Conservation (phyloP, 2,888 invertebrate genomes). For the Euplexia lucipara region DNA sequence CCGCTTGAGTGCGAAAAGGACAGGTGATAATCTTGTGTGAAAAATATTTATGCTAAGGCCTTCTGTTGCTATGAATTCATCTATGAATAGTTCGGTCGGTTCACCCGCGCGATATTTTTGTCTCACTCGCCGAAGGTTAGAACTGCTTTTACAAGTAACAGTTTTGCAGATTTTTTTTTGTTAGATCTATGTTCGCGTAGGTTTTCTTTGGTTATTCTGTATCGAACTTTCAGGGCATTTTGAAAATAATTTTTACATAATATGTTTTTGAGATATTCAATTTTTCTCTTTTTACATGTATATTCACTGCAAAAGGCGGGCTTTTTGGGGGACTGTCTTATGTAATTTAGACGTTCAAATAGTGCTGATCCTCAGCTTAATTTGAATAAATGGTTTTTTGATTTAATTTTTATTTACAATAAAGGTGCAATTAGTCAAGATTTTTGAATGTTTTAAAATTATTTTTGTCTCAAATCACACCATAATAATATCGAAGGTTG, state of each 20-base stretch:
- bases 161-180: conserved; percentile 59
- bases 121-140: conserved; percentile 83
- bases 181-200: conserved; percentile 51
- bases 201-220: conserved; percentile 11
- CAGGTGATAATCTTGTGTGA: conserved; percentile 88
- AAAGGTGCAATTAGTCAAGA: no score
- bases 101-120: conserved; percentile 82
- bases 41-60: conserved; percentile 91
- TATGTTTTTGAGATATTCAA: not conserved
- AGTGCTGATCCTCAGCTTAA: no score
- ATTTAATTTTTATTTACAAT: no score
- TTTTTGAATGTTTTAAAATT: no score
- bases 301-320: no score
- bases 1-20: conserved; percentile 82
- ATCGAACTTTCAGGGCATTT: not conserved
- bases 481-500: no score
- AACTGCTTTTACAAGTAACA: conserved; percentile 62
- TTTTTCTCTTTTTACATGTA: no score
- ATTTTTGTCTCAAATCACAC: no score
- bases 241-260: not conserved
- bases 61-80: conserved; percentile 83
- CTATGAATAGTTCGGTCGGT: conserved; percentile 84
- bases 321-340: no score
- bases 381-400: no score
- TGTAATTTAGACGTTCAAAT: no score